These are phyloP conservation scores for Mamestra configurata DNA, from an alignment of 1,140 invertebrate species.

Conservation along the genomic window DNA sequence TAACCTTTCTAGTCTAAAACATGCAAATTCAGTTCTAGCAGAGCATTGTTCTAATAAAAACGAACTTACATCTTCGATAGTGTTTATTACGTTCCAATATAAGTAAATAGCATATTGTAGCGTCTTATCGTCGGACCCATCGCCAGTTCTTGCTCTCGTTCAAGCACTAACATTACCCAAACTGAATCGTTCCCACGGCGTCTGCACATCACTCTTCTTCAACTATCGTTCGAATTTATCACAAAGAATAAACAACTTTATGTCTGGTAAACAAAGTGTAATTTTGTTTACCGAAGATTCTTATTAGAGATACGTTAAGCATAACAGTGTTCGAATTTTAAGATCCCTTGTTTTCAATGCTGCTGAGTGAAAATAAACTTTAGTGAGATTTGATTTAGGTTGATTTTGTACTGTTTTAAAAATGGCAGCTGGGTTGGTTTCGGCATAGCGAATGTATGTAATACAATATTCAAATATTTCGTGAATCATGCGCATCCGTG, in stretches of 20 bases:
- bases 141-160: slow-evolving; percentile 70
- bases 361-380: slow-evolving; percentile 53
- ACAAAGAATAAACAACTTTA: slow-evolving; percentile 63
- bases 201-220: slow-evolving; percentile 79
- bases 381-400: slow-evolving; percentile 49
- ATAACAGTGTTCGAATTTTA: slow-evolving; percentile 64
- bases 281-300: slow-evolving; percentile 56
- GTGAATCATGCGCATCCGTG: slow-evolving; percentile 82
- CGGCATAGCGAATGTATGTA: slow-evolving; percentile 71
- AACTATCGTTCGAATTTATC: slow-evolving; percentile 59
- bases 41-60: slow-evolving; percentile 49
- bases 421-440: slow-evolving; percentile 61
- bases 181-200: slow-evolving; percentile 81
- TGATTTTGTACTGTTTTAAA: slow-evolving; percentile 54
- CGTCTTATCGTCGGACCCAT: slow-evolving; percentile 72
- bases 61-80: slow-evolving; percentile 46
- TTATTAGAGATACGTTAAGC: slow-evolving; percentile 66
- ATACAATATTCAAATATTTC: slow-evolving; percentile 82
- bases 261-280: slow-evolving; percentile 45
- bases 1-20: slow-evolving; percentile 6
- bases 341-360: slow-evolving; percentile 48
- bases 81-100: slow-evolving; percentile 52
- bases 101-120: slow-evolving; percentile 67
- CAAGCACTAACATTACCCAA: slow-evolving; percentile 67
- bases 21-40: slow-evolving; percentile 43